A percentile compares a stretch with the other conserved stretches of the same genome.
phyloP scores from a whole-genome alignment of 2,888 invertebrate genomes.

The Anoplius nigerrimus region DNA sequence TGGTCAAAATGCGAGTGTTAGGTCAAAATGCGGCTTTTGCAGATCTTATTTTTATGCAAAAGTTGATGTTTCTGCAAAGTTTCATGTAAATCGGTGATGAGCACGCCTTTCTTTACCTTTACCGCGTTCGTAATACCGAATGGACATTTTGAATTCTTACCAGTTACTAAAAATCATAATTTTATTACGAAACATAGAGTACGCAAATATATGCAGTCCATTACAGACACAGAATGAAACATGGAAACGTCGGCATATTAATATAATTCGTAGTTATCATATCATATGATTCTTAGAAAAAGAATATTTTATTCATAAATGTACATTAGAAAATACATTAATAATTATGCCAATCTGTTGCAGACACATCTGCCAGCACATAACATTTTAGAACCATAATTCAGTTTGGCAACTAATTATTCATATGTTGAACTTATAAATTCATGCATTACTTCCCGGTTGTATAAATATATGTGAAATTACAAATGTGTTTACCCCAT shows the following conservation, averaged over 20 bases:
- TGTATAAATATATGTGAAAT: slow-evolving; percentile 31
- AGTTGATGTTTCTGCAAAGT: no score
- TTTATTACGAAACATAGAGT: no score
- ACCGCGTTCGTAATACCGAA: background rate
- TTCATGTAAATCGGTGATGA: no score
- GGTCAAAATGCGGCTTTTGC: no score
- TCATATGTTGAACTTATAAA: slow-evolving; percentile 2
- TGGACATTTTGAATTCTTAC: background rate
- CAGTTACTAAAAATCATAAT: no score
- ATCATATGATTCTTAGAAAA: slow-evolving; percentile 43
- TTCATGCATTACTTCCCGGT: slow-evolving; percentile 18
- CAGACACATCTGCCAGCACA: slow-evolving; percentile 14
- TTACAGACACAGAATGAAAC: background rate
- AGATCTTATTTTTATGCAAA: no score
- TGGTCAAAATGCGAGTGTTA: no score
- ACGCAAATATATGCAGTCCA: no score
- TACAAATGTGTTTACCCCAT: slow-evolving; percentile 13
- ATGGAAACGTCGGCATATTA: background rate
- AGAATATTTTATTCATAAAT: slow-evolving; percentile 61
- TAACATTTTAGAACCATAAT: slow-evolving; percentile 38
- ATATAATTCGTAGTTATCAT: background rate
- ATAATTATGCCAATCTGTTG: slow-evolving; percentile 41
- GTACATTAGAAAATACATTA: slow-evolving; percentile 48
- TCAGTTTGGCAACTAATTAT: background rate
- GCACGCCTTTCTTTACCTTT: no score